Conservation (phyloP, 1,140 invertebrate genomes). For the Papilio xuthus region DNA sequence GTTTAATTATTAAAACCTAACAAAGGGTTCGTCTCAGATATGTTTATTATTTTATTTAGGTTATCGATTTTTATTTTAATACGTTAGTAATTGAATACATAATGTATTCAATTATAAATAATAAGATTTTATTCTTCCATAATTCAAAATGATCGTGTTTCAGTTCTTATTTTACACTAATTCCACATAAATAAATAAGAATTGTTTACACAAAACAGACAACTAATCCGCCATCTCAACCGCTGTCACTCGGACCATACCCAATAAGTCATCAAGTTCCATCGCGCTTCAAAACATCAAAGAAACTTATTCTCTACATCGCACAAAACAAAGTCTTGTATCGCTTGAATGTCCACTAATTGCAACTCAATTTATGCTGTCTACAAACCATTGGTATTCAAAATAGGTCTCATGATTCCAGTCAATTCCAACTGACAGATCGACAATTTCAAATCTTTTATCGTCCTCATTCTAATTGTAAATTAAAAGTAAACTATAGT, state of each 20-base stretch:
- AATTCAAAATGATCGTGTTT: too few relatives aligned
- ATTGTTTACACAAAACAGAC: too few relatives aligned
- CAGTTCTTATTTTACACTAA: too few relatives aligned
- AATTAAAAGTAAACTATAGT: too few relatives aligned
- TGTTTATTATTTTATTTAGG: neutral
- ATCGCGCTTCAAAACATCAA: conserved; percentile 28
- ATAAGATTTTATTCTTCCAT: too few relatives aligned
- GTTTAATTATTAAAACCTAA: too few relatives aligned
- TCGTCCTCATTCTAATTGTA: conserved; percentile 21
- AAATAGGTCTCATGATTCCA: conserved; percentile 19
- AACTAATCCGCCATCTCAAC: neutral
- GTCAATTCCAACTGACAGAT: conserved; percentile 32
- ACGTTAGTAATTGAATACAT: neutral
- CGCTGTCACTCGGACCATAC: neutral
- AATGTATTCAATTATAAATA: too few relatives aligned
- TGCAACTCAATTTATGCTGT: conserved; percentile 29
- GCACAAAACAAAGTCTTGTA: conserved; percentile 13
- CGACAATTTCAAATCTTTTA: conserved; percentile 8
- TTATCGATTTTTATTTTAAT: neutral
- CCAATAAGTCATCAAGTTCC: conserved; percentile 21
- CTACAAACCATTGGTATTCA: conserved; percentile 27
- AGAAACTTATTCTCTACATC: conserved; percentile 19
- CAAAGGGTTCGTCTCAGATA: too few relatives aligned
- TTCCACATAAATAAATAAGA: too few relatives aligned
- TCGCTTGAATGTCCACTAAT: conserved; percentile 20